phyloP scores from a whole-genome alignment of 2,888 invertebrate genomes.

The Smittia aterrima region DNA sequence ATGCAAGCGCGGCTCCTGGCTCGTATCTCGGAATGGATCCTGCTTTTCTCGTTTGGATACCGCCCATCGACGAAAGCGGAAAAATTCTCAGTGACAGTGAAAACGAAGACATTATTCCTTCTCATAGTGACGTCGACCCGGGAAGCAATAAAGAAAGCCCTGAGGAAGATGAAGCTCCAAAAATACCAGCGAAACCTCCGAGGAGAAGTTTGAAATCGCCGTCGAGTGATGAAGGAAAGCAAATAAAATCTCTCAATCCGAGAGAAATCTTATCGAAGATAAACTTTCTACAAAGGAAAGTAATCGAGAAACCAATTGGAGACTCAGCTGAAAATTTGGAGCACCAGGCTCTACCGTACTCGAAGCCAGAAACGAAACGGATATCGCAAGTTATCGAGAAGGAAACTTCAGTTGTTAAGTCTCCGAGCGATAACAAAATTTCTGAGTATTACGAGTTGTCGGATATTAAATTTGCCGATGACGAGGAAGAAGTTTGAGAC shows the following conservation, averaged over 20 bases:
- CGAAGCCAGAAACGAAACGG: constrained; percentile 46
- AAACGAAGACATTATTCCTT: constrained; percentile 43
- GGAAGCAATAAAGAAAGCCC: constrained; percentile 69
- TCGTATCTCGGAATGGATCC: constrained; percentile 88
- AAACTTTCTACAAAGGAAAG: constrained; percentile 41
- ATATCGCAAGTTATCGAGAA: constrained; percentile 56
- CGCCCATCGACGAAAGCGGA: constrained; percentile 68
- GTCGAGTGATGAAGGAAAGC: constrained; percentile 53
- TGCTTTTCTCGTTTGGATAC: constrained; percentile 83
- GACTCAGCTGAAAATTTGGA: constrained; percentile 53
- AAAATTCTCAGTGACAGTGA: constrained; percentile 63
- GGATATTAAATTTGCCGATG: constrained; percentile 71
- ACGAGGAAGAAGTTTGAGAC: constrained; percentile 48
- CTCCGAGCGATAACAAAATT: constrained; percentile 57
- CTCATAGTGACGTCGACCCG: constrained; percentile 57
- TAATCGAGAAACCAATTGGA: constrained; percentile 52
- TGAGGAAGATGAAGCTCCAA: constrained; percentile 58
- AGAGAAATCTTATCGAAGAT: constrained; percentile 42
- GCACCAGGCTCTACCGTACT: constrained; percentile 50
- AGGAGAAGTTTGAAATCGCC: constrained; percentile 47
- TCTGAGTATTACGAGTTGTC: constrained; percentile 61
- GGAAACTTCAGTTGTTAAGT: constrained; percentile 67
- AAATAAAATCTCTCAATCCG: constrained; percentile 51
- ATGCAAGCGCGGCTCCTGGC: constrained; percentile 78
- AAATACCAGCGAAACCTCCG: constrained; percentile 53